A percentile compares a stretch with the other conserved stretches of the same genome.
Conservation (phyloP, 2,888 invertebrate genomes). For the Caenorhabditis japonica region DNA sequence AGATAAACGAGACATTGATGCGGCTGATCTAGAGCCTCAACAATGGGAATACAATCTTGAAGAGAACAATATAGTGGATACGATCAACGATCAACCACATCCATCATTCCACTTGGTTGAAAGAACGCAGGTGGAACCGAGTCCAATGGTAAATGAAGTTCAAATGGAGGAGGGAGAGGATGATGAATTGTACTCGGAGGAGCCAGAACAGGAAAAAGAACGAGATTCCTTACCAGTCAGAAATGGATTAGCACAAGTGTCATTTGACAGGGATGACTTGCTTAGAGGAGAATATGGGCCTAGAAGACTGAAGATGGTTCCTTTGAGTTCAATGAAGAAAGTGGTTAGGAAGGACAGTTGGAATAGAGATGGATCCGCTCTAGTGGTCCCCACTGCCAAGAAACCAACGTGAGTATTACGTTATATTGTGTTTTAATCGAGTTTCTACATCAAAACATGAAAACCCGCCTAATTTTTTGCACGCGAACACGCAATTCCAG, state of each 20-base stretch:
- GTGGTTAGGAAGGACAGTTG: constrained; percentile 15
- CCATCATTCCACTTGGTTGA: constrained; percentile 20
- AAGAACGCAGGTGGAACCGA: constrained; percentile 42
- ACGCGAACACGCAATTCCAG: too few species aligned
- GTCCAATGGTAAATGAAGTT: constrained; percentile 16
- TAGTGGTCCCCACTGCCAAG: constrained; percentile 11
- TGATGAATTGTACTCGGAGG: constrained; percentile 1
- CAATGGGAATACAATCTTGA: constrained; percentile 24
- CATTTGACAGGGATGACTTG: constrained; percentile 1
- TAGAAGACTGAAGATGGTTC: neutral
- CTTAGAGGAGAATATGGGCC: neutral
- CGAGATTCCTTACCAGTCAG: too few species aligned
- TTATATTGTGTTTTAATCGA: too few species aligned
- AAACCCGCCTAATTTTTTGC: too few species aligned
- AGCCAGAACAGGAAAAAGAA: neutral
- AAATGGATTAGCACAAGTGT: constrained; percentile 4
- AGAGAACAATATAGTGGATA: constrained; percentile 20
- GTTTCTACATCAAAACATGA: too few species aligned
- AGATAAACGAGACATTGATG: neutral
- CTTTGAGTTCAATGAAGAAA: constrained; percentile 31
- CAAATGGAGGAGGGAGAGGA: constrained; percentile 9
- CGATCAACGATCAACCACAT: constrained; percentile 22
- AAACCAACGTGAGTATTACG: too few species aligned
- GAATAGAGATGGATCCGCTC: constrained; percentile 21
- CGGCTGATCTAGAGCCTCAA: neutral